Evolutionary conservation across 37 sponge, comb jelly and placozoan genomes (phyloP), one percentile per base, ranked within the genome.

Genomic region (Beroe ovata): DNA sequence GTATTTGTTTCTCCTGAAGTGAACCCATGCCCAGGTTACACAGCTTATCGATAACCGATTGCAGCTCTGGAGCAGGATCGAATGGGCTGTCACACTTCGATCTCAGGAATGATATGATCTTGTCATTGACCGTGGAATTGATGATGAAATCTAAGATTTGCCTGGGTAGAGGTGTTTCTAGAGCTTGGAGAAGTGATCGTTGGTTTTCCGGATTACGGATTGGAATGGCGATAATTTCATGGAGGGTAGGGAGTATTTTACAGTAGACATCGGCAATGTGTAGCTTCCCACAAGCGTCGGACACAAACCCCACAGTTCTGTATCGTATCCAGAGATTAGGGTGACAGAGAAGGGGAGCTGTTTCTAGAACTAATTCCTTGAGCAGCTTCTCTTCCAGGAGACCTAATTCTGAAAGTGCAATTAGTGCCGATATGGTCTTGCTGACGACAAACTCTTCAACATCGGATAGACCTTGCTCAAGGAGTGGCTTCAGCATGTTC

Each of bases 271-370:
- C 97, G 35, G 95, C 90, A 0, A 88, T 59, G 60, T 92, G 93
- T 40, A 95, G 81, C 32, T 92, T 90, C 3, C 60, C 16, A 60
- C 91, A 91, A 0, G 71, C 90, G 3, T 92, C 84, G 0, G 71
- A 60, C 20, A 97, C 77, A 60, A 95, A 95, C 8, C 97, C 95
- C 0, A 95, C 93, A 16, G 94, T 91, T 6, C 91, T 92, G 89
- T 97, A 94, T 18, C 94, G 62, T 28, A 94, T 90, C 97, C 97
- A 97, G 19, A 94, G 72, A 72, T 97, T 94, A 8, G 97, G 97
- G 60, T 97, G 94, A 33, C 92, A 59, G 21, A 97, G 92, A 60
- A 94, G 92, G 23, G 97, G 97, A 42, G 90, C 63, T 0, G 92
- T 88, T 14, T 90, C 72, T 1, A 89, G 26, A 18, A 94, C 89